These are phyloP conservation scores for Oxycera nigricornis DNA, from an alignment of 2,888 invertebrate genomes.

Conservation along the genomic window DNA sequence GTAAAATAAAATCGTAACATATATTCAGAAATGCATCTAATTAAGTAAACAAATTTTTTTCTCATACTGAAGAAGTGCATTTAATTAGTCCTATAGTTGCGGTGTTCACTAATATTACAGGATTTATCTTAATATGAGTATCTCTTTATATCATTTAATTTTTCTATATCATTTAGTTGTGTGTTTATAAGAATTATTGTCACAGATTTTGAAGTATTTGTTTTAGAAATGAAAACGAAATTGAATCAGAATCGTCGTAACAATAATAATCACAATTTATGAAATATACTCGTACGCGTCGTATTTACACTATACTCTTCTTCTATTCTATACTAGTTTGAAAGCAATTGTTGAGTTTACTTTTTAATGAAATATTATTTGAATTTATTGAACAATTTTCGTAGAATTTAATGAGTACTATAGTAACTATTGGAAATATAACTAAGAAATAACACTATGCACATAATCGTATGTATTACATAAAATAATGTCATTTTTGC, in stretches of 20 bases:
- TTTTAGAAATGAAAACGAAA: slow-evolving; percentile 15
- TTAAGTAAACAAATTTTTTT: no score
- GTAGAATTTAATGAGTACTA: neutral
- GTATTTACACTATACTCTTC: neutral
- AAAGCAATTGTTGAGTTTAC: neutral
- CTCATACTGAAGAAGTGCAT: no score
- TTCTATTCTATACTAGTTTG: neutral
- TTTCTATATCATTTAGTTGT: neutral
- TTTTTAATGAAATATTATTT: neutral
- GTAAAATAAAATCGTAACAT: no score
- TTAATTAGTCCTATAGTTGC: neutral
- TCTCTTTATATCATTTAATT: neutral
- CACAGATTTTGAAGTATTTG: slow-evolving; percentile 38
- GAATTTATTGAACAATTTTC: neutral
- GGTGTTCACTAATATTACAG: neutral
- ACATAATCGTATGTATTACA: neutral
- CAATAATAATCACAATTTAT: slow-evolving; percentile 36
- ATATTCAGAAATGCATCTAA: no score
- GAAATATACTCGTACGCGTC: neutral
- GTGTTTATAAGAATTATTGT: slow-evolving; percentile 32
- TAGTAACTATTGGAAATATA: no score
- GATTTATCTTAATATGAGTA: slow-evolving; percentile 1
- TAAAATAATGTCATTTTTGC: neutral
- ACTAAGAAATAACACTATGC: neutral
- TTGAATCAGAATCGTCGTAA: slow-evolving; percentile 21